Conservation (phyloP, 2,113 vertebrate species). For the Elgaria multicarinata region DNA sequence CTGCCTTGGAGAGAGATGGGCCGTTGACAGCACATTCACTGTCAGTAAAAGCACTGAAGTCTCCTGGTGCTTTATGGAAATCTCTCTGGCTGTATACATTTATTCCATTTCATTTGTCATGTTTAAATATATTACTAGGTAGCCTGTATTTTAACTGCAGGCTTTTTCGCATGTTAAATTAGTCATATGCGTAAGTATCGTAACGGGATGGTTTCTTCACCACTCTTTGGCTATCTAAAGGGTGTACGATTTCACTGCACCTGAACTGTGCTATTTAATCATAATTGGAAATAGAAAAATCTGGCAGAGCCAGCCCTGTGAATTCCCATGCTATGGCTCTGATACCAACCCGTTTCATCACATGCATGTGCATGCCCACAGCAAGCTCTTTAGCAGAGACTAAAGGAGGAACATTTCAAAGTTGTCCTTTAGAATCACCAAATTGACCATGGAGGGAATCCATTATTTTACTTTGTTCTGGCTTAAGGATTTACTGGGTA, state of each 20-base stretch:
- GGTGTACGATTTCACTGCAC: background rate
- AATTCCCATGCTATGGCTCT: background rate
- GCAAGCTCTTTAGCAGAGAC: background rate
- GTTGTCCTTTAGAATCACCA: background rate
- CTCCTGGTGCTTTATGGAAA: conserved; percentile 68
- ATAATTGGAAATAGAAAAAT: conserved; percentile 1
- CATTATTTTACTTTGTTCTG: background rate
- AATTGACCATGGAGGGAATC: no score
- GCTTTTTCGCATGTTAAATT: conserved; percentile 37
- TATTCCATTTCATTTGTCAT: conserved; percentile 83
- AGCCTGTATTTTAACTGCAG: conserved; percentile 62
- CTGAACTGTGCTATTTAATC: conserved; percentile 22
- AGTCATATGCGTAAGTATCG: conserved; percentile 27
- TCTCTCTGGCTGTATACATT: conserved; percentile 77
- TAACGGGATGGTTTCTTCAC: conserved; percentile 33
- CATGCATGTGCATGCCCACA: background rate
- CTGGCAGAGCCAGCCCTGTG: background rate
- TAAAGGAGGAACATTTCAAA: background rate
- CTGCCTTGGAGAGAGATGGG: conserved; percentile 94
- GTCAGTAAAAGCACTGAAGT: conserved; percentile 77
- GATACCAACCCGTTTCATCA: accelerated
- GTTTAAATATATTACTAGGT: conserved; percentile 79
- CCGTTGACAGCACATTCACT: conserved; percentile 79
- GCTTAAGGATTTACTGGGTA: background rate
- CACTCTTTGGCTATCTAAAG: conserved; percentile 30